phyloP scores from a whole-genome alignment of 2,888 invertebrate genomes.

The Aporophyla lueneburgensis region DNA sequence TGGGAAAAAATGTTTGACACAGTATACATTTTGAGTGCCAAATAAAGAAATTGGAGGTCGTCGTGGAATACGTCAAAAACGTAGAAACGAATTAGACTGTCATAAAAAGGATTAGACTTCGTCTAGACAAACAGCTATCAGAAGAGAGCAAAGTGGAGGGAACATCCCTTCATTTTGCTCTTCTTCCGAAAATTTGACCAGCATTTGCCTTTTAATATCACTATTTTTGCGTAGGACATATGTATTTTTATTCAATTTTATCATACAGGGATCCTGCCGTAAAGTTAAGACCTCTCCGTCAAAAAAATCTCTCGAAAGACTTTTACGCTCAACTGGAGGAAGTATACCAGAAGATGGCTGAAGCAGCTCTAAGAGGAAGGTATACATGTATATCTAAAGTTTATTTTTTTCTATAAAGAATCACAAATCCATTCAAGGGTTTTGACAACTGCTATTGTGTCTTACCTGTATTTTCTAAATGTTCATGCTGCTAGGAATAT shows the following conservation, averaged over 20 bases:
- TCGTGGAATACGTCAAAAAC: not conserved
- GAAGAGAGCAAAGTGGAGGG: not conserved
- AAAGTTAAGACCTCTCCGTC: constrained; percentile 91
- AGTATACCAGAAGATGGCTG: constrained; percentile 91
- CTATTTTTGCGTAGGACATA: not conserved
- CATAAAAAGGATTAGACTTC: too few relatives aligned
- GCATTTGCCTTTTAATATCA: not conserved
- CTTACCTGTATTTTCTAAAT: constrained; percentile 41
- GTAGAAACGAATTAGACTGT: not conserved
- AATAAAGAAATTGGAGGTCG: not conserved
- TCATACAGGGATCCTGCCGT: constrained; percentile 80
- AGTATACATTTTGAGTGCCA: too few relatives aligned
- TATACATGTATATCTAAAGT: constrained; percentile 64
- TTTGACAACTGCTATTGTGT: not conserved
- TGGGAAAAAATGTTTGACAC: too few relatives aligned
- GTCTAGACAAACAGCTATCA: not conserved
- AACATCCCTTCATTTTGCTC: not conserved
- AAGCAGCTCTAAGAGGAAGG: constrained; percentile 90
- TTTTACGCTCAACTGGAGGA: constrained; percentile 90
- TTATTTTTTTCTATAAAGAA: not conserved
- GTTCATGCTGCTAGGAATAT: constrained; percentile 84
- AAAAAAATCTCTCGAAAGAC: constrained; percentile 91
- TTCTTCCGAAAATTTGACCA: not conserved
- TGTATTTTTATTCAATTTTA: not conserved
- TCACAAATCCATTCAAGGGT: not conserved